Evolutionary conservation across 2,888 invertebrate species (phyloP).

Genomic region (Bellardia pandia): DNA sequence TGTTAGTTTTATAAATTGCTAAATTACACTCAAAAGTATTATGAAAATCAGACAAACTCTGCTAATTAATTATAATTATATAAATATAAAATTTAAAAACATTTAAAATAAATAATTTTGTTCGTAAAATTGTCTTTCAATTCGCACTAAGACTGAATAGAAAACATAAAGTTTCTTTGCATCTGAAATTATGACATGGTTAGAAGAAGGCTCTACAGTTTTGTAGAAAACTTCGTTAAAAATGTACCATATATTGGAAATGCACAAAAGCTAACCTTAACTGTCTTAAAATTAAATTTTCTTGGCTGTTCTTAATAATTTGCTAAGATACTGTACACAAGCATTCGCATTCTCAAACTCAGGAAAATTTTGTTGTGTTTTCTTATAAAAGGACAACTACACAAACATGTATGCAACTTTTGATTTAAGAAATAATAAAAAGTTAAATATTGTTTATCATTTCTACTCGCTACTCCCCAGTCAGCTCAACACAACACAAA

Average conservation of each 20-base stretch:
- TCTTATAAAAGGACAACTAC: background rate
- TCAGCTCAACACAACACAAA: background rate
- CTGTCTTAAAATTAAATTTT: background rate
- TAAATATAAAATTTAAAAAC: too few relatives aligned
- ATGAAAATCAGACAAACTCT: too few relatives aligned
- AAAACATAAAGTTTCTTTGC: too few relatives aligned
- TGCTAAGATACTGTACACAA: background rate
- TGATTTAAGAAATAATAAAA: constrained; percentile 1
- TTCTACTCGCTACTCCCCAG: background rate
- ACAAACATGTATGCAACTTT: background rate
- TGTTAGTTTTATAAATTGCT: too few relatives aligned
- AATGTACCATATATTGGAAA: background rate
- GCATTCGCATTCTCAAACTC: background rate
- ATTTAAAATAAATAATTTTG: too few relatives aligned
- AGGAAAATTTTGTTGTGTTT: background rate
- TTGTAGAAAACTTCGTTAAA: too few relatives aligned
- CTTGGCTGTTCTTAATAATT: background rate
- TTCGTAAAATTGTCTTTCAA: too few relatives aligned
- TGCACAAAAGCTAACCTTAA: background rate
- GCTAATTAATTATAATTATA: too few relatives aligned
- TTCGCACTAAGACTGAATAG: too few relatives aligned
- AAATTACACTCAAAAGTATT: too few relatives aligned
- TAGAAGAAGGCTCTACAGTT: too few relatives aligned
- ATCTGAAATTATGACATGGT: too few relatives aligned
- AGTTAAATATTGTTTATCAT: background rate